Percentiles rank a stretch among this genome's conserved stretches.
Conservation (phyloP, 2,888 invertebrate species). For the Pinctada fucata region DNA sequence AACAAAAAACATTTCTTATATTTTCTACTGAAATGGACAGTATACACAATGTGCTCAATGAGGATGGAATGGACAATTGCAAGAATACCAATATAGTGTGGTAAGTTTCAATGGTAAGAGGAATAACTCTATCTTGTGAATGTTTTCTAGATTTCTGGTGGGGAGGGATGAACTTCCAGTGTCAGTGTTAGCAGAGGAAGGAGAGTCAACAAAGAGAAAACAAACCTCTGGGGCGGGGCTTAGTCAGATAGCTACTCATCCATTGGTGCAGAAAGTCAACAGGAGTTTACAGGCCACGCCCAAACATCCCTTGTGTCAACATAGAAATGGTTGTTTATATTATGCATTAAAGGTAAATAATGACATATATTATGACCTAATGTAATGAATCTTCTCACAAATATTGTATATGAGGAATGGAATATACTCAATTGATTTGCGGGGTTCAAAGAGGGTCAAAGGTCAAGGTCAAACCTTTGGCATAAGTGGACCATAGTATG, state of each 20-base stretch:
- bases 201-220: not conserved
- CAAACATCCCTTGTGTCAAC: conserved; percentile 56
- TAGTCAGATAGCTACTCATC: not conserved
- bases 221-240: not conserved
- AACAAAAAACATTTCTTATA: no score
- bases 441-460: not conserved
- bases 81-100: no score
- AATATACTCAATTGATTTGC: no score
- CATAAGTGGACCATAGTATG: no score
- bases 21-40: no score
- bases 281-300: conserved; percentile 47
- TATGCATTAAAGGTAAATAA: conserved; percentile 57
- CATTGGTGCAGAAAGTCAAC: conserved; percentile 26
- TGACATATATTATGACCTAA: no score
- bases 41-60: no score
- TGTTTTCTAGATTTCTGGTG: conserved; percentile 35
- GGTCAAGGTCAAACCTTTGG: not conserved
- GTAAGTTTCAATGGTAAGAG: no score
- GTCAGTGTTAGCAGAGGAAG: conserved; percentile 28
- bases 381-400: no score
- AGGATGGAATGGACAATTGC: no score
- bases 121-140: not conserved
- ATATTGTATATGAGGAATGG: no score
- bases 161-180: conserved; percentile 41
- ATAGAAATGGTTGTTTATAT: conserved; percentile 57